These are phyloP conservation scores for Bovichtus variegatus DNA, from an alignment of 2,797 vertebrate genomes.

Conservation along the genomic window DNA sequence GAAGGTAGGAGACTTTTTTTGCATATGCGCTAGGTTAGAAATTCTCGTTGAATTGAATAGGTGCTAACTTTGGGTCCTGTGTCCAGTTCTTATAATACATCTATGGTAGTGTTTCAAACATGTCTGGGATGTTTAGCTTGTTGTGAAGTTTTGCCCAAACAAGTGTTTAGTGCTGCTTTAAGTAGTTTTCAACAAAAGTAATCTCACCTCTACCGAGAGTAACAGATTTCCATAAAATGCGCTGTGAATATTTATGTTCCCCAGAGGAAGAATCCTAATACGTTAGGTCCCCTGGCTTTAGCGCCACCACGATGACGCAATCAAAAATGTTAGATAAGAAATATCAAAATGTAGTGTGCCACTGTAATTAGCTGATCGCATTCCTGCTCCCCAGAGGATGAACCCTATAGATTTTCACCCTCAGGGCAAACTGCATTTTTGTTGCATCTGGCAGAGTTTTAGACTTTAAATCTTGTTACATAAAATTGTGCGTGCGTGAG, in stretches of 20 bases:
- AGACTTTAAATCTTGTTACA: not conserved
- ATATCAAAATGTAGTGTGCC: not conserved
- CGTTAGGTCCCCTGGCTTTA: not conserved
- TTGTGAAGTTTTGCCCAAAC: no score
- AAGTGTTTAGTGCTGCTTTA: not conserved
- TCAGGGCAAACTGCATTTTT: not conserved
- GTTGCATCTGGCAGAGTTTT: not conserved
- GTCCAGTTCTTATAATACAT: no score
- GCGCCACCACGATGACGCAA: not conserved
- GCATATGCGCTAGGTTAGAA: no score
- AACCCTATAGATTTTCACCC: not conserved
- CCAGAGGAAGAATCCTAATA: no score
- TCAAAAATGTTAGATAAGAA: not conserved
- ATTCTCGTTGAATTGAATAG: no score
- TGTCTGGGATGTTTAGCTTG: no score
- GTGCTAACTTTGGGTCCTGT: no score
- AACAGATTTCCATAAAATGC: not conserved
- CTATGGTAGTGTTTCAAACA: no score
- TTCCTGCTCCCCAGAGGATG: not conserved
- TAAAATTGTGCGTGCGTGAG: not conserved
- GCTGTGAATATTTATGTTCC: not conserved
- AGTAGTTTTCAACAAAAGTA: not conserved
- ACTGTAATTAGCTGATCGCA: not conserved
- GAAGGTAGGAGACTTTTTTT: no score
- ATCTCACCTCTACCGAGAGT: not conserved